phyloP scores from a whole-genome alignment of 2,113 vertebrate genomes.

The Miniopterus natalensis region DNA sequence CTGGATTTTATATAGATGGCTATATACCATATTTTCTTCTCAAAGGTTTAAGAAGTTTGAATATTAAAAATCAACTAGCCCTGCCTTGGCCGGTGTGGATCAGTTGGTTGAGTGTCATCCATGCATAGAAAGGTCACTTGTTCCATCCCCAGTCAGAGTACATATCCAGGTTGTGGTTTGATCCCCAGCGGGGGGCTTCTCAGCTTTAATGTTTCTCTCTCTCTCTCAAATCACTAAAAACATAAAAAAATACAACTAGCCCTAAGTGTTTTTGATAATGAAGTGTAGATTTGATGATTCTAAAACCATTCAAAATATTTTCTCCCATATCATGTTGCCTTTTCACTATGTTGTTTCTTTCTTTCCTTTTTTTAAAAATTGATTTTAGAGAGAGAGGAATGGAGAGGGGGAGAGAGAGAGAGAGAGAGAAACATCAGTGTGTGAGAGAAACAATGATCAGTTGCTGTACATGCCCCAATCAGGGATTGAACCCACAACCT shows the following conservation, averaged over 20 bases:
- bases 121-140: background rate
- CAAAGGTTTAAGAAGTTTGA: conserved; percentile 1
- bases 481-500: background rate
- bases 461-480: background rate
- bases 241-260: background rate
- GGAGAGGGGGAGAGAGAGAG: background rate
- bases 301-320: conserved; percentile 32
- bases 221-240: background rate
- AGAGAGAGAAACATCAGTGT: background rate
- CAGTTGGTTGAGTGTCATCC: background rate
- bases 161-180: too few relatives aligned
- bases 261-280: conserved; percentile 46
- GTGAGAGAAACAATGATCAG: background rate
- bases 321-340: background rate
- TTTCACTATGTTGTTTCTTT: background rate
- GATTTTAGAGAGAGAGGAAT: background rate
- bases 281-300: background rate
- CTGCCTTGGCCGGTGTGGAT: background rate
- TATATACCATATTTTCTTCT: background rate
- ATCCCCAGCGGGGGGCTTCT: too few relatives aligned
- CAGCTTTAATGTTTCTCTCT: too few relatives aligned
- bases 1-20: background rate
- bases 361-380: background rate
- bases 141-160: too few relatives aligned
- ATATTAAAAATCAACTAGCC: background rate